Conservation (phyloP, 2,797 vertebrate species). For the Myotis pilosus region DNA sequence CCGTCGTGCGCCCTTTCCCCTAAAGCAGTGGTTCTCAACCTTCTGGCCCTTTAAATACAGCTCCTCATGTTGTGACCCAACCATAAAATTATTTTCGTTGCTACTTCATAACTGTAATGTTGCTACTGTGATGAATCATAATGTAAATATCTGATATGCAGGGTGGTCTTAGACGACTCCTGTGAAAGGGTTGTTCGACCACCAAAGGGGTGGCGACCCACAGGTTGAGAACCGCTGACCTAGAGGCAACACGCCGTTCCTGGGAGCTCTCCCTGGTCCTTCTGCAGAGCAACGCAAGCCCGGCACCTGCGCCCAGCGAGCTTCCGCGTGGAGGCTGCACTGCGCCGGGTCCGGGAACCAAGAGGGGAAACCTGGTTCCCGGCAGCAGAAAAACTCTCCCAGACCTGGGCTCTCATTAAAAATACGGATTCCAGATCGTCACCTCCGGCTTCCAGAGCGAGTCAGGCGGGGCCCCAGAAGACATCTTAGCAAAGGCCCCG, state of each 20-base stretch:
- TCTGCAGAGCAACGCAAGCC: not conserved
- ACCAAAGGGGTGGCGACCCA: too few species aligned
- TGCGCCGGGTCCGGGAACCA: not conserved
- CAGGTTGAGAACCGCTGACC: too few species aligned
- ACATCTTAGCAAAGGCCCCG: not conserved
- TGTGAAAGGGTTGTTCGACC: too few species aligned
- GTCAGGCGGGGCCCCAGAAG: not conserved
- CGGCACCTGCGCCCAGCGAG: not conserved
- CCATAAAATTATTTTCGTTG: too few species aligned
- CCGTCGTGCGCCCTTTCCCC: not conserved
- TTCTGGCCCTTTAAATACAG: too few species aligned
- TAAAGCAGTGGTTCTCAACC: not conserved
- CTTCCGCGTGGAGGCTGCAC: not conserved
- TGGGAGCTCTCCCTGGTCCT: not conserved
- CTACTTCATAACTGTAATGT: too few species aligned
- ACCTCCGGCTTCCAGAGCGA: not conserved
- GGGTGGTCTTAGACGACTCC: too few species aligned
- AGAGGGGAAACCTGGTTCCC: not conserved
- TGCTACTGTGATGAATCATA: too few species aligned
- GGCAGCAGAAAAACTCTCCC: not conserved
- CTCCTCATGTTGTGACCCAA: too few species aligned
- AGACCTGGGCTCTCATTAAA: not conserved
- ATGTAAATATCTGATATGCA: too few species aligned
- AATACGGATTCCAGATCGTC: not conserved
- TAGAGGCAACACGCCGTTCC: not conserved